A percentile compares a stretch with the other conserved stretches of the same genome.
phyloP scores from a whole-genome alignment of 2,888 invertebrate genomes.

The Argyra leucocephala region DNA sequence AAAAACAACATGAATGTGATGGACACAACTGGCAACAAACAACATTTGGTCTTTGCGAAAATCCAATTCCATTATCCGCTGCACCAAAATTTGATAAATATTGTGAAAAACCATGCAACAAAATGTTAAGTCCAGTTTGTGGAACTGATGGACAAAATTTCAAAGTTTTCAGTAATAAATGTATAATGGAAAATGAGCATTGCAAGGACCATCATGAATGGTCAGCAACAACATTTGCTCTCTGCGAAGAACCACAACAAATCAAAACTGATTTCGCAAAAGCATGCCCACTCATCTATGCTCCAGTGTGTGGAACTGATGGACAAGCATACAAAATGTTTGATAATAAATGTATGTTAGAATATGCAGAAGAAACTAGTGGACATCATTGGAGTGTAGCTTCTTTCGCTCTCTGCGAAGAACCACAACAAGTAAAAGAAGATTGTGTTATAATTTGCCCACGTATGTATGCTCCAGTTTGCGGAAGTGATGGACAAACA shows the following conservation, averaged over 20 bases:
- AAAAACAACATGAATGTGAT: not conserved
- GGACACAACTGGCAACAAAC: not conserved
- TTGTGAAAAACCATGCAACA: not conserved
- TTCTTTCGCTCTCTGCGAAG: not conserved
- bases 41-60: not conserved
- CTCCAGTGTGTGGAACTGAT: not conserved
- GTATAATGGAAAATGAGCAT: constrained; percentile 1
- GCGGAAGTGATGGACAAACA: not conserved
- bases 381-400: not conserved
- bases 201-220: not conserved
- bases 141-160: not conserved
- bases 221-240: not conserved
- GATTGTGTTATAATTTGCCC: not conserved
- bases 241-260: not conserved
- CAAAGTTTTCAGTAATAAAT: not conserved
- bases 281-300: no score
- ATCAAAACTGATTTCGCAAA: not conserved
- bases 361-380: not conserved
- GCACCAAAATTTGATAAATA: not conserved
- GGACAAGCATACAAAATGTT: not conserved
- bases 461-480: not conserved
- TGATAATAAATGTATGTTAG: not conserved
- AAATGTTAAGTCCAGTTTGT: not conserved
- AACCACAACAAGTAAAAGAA: not conserved
- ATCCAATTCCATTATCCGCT: not conserved